phyloP scores from a whole-genome alignment of 37 sponge, comb jelly and placozoan species.

The Mnemiopsis leidyi region DNA sequence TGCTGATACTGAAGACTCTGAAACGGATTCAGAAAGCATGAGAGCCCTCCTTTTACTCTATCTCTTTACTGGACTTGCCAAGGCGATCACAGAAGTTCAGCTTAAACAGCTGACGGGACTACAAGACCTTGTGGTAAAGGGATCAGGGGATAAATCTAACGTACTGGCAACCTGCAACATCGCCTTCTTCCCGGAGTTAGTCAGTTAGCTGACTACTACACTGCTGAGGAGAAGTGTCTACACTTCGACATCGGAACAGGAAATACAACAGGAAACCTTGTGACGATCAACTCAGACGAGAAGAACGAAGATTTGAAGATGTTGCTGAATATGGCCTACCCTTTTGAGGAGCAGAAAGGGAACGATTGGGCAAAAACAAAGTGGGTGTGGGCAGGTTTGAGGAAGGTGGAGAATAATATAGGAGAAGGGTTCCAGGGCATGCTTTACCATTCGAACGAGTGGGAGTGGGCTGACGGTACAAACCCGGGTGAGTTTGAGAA shows the following conservation, averaged over 20 bases:
- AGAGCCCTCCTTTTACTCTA: background rate
- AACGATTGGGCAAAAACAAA: background rate
- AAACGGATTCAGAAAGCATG: too few species aligned
- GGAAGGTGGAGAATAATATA: background rate
- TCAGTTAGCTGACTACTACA: background rate
- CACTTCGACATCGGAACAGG: background rate
- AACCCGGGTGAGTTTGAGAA: background rate
- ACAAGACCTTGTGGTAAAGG: background rate
- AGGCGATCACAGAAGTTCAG: background rate
- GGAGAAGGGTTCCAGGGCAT: background rate
- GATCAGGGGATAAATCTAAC: background rate
- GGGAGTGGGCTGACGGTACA: constrained; percentile 10
- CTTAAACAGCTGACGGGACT: background rate
- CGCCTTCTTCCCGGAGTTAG: background rate
- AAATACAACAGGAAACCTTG: background rate
- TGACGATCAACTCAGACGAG: background rate
- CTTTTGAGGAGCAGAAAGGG: background rate
- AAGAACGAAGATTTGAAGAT: background rate
- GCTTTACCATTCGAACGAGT: background rate
- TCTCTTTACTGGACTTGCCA: background rate
- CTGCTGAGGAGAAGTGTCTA: background rate
- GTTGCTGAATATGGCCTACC: constrained; percentile 4
- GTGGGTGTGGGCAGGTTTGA: constrained; percentile 26
- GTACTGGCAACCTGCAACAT: background rate
- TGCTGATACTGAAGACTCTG: too few species aligned